Conservation (phyloP, 2,888 invertebrate genomes). For the Coleophora deauratella region DNA sequence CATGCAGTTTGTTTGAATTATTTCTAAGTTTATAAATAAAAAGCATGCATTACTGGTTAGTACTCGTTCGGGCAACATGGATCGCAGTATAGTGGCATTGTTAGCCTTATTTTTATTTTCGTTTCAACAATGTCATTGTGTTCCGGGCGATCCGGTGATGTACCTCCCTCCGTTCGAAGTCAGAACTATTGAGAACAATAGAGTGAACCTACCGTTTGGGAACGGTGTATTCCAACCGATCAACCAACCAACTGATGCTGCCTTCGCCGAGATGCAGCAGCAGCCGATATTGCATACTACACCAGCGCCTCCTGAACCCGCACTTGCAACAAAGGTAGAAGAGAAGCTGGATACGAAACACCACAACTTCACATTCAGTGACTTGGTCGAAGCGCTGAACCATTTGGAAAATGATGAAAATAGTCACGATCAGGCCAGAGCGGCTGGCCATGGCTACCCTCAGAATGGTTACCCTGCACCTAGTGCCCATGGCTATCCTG, state of each 20-base stretch:
- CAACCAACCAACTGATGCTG: neutral
- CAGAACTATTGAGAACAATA: constrained; percentile 22
- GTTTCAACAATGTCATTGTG: constrained; percentile 13
- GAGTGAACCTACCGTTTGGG: constrained; percentile 15
- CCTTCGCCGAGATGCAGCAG: neutral
- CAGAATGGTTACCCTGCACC: constrained; percentile 9
- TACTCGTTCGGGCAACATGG: constrained; percentile 31
- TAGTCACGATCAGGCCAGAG: constrained; percentile 17
- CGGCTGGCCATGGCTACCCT: constrained; percentile 17
- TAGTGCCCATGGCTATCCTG: neutral
- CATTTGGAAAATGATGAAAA: constrained; percentile 24
- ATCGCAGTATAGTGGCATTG: constrained; percentile 25
- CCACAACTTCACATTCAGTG: constrained; percentile 24
- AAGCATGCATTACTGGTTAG: constrained; percentile 18
- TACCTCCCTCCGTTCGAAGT: constrained; percentile 34
- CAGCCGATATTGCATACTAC: constrained; percentile 10
- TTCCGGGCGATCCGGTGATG: constrained; percentile 30
- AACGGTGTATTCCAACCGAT: constrained; percentile 7
- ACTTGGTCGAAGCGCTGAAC: constrained; percentile 31
- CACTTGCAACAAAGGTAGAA: constrained; percentile 16
- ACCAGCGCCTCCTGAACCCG: constrained; percentile 12
- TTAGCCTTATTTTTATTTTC: constrained; percentile 13
- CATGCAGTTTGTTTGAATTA: constrained; percentile 26
- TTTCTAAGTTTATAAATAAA: constrained; percentile 27
- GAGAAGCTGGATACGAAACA: constrained; percentile 15